Evolutionary conservation across 92 coral and sea anemone genomes (phyloP).

Genomic region (Paramuricea clavata): DNA sequence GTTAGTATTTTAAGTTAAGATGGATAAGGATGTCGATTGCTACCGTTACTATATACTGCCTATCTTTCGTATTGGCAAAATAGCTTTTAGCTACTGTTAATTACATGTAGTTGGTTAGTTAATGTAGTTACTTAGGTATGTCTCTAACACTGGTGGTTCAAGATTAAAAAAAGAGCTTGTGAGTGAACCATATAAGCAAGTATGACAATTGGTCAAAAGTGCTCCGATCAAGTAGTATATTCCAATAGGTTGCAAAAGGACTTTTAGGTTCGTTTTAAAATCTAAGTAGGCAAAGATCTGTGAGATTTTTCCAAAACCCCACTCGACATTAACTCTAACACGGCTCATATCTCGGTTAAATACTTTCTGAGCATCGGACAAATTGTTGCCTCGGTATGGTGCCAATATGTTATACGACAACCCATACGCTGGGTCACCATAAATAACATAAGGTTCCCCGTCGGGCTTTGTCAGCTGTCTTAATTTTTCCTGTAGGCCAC

Average conservation of each 20-base stretch:
- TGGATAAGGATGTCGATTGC: too few species aligned
- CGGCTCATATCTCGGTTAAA: conserved; percentile 77
- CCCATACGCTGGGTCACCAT: conserved; percentile 83
- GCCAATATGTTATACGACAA: conserved; percentile 70
- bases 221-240: conserved; percentile 72
- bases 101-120: too few species aligned
- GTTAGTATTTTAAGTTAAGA: too few species aligned
- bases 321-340: conserved; percentile 66
- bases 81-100: too few species aligned
- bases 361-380: conserved; percentile 62
- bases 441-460: conserved; percentile 80
- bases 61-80: too few species aligned
- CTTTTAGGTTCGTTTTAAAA: conserved; percentile 72
- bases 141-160: conserved; percentile 72
- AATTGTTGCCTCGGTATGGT: conserved; percentile 68
- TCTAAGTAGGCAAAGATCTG: conserved; percentile 73
- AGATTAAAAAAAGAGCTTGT: conserved; percentile 66
- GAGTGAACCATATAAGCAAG: conserved; percentile 74
- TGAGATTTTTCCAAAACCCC: conserved; percentile 81
- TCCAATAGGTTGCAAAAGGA: conserved; percentile 77
- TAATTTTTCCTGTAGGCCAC: conserved; percentile 70
- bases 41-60: too few species aligned
- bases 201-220: conserved; percentile 57
- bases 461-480: conserved; percentile 54
- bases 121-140: conserved; percentile 63